Percentiles rank a stretch among this genome's conserved stretches.
These are phyloP conservation scores for Crax fasciolata DNA, from an alignment of 2,797 vertebrate species.

Conservation along the genomic window DNA sequence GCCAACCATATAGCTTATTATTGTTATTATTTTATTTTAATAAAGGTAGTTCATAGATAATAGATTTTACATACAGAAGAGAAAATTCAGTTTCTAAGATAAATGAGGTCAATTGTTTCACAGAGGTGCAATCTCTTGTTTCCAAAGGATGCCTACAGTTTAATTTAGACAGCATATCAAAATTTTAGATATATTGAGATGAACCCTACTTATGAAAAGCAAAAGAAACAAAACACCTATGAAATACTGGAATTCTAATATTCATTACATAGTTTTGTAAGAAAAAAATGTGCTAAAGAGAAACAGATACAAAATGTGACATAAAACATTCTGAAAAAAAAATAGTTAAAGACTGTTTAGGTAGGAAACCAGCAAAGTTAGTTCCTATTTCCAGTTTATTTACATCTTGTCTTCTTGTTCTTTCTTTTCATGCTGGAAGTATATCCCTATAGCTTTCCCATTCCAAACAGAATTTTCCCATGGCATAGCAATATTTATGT, in stretches of 20 bases:
- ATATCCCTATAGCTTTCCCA: background rate
- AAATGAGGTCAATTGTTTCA: background rate
- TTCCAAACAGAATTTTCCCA: background rate
- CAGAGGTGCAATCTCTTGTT: background rate
- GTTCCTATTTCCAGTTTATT: background rate
- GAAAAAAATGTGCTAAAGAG: background rate
- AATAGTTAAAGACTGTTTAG: background rate
- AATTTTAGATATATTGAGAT: background rate
- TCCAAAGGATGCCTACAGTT: background rate
- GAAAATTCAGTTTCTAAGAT: background rate
- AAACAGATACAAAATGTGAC: background rate
- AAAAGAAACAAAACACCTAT: background rate
- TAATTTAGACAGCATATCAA: background rate
- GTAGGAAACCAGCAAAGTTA: background rate
- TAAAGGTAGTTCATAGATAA: background rate
- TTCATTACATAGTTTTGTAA: fast-evolving
- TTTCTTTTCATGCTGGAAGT: background rate
- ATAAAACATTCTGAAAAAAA: background rate
- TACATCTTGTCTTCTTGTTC: background rate
- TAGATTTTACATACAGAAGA: background rate
- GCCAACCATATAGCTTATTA: background rate
- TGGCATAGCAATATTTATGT: background rate
- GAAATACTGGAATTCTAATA: background rate
- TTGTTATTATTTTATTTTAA: background rate
- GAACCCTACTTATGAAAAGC: background rate